Conservation (phyloP, 2,888 invertebrate species). For the Saturnia pavonia region DNA sequence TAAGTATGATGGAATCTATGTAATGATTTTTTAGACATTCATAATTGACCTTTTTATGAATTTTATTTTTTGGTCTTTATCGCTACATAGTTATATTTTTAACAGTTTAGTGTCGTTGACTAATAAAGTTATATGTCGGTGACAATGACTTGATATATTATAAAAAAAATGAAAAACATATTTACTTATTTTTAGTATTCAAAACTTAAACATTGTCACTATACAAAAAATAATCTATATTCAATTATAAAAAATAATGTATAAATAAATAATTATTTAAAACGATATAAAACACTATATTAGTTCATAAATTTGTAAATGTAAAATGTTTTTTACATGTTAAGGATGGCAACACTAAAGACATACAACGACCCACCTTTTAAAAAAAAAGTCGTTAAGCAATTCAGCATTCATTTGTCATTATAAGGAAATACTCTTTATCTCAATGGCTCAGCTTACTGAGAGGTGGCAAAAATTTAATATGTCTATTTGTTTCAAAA, state of each 20-base stretch:
- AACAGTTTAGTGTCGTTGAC: neutral
- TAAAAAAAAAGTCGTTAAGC: neutral
- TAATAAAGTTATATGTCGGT: neutral
- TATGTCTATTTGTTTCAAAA: too few relatives aligned
- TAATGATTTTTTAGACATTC: neutral
- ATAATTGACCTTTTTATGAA: neutral
- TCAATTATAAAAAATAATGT: neutral
- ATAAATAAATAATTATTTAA: slow-evolving; percentile 4
- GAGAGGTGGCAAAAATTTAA: too few relatives aligned
- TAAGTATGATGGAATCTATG: neutral
- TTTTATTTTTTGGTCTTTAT: neutral
- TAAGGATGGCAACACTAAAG: neutral
- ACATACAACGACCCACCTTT: neutral
- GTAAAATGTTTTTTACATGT: neutral
- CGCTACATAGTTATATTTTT: neutral
- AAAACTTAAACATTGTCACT: neutral
- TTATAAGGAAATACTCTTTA: neutral
- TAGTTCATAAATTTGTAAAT: neutral
- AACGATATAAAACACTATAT: neutral
- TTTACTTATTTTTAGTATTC: neutral
- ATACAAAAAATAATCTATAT: neutral
- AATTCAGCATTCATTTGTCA: neutral
- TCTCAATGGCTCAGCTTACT: neutral
- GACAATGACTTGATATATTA: neutral
- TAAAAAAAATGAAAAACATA: neutral